Evolutionary conservation across 2,888 invertebrate genomes (phyloP), one percentile per base, ranked within the genome.

Genomic region (Hesperia comma): DNA sequence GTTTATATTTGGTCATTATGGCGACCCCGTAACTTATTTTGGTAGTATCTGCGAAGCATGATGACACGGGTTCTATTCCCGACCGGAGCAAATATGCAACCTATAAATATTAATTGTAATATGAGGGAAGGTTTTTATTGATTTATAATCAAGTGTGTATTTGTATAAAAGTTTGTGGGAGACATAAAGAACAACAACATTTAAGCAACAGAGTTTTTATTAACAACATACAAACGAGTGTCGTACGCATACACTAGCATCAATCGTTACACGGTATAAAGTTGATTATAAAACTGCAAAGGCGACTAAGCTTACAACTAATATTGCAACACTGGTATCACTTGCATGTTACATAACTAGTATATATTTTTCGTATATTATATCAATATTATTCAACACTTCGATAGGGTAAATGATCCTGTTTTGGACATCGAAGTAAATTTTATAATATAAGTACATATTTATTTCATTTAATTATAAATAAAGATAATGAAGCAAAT

Each of bases 291-390:
- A 72, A 75, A 75, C 75, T 77, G 82, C 81, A 80, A 78, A 81
- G 80, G 80, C 80, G 80, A 77, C 72, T 75, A 79, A 83, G 80
- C 85, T 87, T 92, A 89, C 73, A 74, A 76, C 90, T 92, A 92
- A 84, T 92, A 92, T 92, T 92, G 92, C 92, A 92, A 91, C 90
- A 85, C 81, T 81, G 80, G 77, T 91, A 92, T 92, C 92, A 92
- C 92, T 87, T 87, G 88, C 87, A 86, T 81, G 79, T 77, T 77
- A 75, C 79, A 82, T 76, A 78, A 76, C 70, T 63, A 62, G 75
- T 69, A 77, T 71, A 77, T 71, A 72, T 71, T 72, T 70, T 62
- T 49, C 17, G 15, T 17, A 19, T 19, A 49, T 68, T 19, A 49
- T 68, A 63, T 72, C 51, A 67, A 64, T 68, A 68, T 68, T 67